These are phyloP conservation scores for Psittacula cyanocephala DNA, from an alignment of 2,113 vertebrate genomes.

Conservation along the genomic window DNA sequence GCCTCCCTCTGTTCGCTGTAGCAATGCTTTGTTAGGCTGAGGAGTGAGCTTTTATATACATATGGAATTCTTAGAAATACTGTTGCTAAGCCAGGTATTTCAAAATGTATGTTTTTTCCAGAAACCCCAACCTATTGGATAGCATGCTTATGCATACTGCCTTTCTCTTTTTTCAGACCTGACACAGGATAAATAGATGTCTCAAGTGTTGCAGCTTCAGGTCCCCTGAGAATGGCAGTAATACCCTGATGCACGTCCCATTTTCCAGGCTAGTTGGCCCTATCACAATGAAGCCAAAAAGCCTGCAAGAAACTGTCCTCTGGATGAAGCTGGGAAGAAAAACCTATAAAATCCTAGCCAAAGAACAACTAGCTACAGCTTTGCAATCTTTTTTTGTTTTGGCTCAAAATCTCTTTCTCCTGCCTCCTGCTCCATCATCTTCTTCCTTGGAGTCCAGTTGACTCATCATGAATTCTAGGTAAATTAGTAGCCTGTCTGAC, in stretches of 20 bases:
- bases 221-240: neutral
- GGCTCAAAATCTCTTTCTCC: neutral
- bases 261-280: neutral
- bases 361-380: neutral
- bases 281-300: neutral
- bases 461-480: neutral
- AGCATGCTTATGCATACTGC: neutral
- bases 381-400: neutral
- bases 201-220: neutral
- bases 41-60: neutral
- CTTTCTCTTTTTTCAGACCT: neutral
- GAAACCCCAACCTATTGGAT: neutral
- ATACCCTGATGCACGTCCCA: neutral
- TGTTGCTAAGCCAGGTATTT: slow-evolving; percentile 13
- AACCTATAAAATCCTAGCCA: neutral
- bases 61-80: neutral
- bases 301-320: neutral
- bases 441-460: neutral
- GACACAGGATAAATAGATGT: neutral
- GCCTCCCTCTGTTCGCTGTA: neutral
- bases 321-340: neutral
- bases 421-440: neutral
- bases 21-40: neutral
- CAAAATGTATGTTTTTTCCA: neutral
- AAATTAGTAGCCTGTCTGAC: neutral